phyloP scores from a whole-genome alignment of 2,797 vertebrate species.

The Limnodromus scolopaceus region DNA sequence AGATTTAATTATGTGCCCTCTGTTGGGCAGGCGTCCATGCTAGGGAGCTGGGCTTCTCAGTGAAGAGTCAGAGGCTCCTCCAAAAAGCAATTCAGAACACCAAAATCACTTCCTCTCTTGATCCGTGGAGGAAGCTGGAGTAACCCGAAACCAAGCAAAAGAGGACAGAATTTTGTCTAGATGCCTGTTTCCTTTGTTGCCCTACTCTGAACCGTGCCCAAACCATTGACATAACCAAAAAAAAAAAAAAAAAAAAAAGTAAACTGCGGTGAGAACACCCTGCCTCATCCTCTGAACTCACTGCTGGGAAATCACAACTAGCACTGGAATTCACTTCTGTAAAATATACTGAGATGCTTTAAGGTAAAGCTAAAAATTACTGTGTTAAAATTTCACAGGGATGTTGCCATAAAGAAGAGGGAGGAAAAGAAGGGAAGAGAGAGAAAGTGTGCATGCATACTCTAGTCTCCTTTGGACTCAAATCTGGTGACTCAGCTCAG shows the following conservation, averaged over 20 bases:
- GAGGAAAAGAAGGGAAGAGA: not conserved
- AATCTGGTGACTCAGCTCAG: constrained; percentile 54
- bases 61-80: not conserved
- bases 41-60: not conserved
- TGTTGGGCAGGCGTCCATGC: rapidly evolving
- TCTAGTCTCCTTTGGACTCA: not conserved
- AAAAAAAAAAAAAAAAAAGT: not conserved
- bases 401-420: not conserved
- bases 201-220: not conserved
- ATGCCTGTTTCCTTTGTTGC: not conserved
- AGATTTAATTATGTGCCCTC: not conserved
- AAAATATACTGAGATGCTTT: not conserved
- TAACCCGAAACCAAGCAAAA: rapidly evolving
- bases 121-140: not conserved
- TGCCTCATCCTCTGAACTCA: not conserved
- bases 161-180: not conserved
- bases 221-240: not conserved
- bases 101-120: not conserved
- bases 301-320: not conserved
- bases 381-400: not conserved
- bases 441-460: rapidly evolving
- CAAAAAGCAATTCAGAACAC: not conserved
- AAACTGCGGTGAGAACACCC: not conserved
- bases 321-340: not conserved
- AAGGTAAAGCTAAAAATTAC: constrained; percentile 13